Evolutionary conservation across 2,113 vertebrate genomes (phyloP).

Genomic region (Mirza zaza): DNA sequence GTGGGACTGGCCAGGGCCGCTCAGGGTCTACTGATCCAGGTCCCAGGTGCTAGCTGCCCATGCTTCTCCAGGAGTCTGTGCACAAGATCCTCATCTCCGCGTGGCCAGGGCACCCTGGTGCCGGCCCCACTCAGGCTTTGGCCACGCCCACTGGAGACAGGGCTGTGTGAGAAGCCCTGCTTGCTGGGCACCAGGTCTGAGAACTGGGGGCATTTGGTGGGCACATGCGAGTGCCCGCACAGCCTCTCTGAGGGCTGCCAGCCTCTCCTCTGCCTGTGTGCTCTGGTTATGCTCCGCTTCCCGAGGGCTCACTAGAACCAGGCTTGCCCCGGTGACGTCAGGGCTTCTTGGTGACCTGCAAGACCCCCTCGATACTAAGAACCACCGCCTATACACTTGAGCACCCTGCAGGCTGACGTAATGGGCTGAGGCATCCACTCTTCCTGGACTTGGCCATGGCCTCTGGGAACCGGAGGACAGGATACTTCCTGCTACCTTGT

Average conservation of each 20-base stretch:
- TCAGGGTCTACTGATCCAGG: neutral
- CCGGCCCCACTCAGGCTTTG: neutral
- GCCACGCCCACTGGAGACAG: no score
- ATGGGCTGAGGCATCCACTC: neutral
- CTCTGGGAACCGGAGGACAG: neutral
- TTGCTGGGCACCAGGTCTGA: fast-evolving
- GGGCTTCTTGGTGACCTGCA: neutral
- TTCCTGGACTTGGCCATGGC: no score
- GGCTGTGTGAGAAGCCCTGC: no score
- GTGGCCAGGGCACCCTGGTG: neutral
- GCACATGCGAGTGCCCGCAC: neutral
- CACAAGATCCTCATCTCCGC: fast-evolving
- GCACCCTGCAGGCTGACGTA: neutral
- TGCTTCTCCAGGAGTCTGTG: neutral
- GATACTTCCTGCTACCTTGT: neutral
- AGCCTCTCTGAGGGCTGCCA: neutral
- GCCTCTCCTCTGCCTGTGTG: neutral
- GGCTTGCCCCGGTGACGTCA: neutral
- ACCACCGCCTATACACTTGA: neutral
- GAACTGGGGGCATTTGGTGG: neutral
- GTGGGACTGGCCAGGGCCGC: neutral
- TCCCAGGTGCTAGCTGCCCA: neutral
- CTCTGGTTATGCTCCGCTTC: neutral
- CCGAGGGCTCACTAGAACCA: neutral
- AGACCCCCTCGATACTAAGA: neutral